Conservation (phyloP, 2,113 vertebrate species). For the Tylochromis polylepis region DNA sequence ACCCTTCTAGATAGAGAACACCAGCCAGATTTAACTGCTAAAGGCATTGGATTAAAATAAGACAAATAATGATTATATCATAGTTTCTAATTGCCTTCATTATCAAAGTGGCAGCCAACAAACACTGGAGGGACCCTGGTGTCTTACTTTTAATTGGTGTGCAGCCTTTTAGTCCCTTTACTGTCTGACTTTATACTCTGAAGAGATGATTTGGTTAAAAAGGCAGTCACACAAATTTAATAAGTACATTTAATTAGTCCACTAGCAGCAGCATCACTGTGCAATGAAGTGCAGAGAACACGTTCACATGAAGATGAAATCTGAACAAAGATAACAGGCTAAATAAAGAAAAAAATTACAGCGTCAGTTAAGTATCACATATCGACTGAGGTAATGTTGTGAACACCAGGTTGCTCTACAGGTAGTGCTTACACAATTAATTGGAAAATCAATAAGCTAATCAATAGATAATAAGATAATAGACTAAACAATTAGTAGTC, state of each 20-base stretch:
- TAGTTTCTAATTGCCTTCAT: background rate
- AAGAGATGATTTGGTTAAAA: background rate
- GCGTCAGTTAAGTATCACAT: too few species aligned
- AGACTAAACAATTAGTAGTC: background rate
- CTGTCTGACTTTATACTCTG: background rate
- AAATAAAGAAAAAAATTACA: background rate
- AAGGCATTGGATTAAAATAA: background rate
- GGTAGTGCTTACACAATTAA: background rate
- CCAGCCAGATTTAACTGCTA: background rate
- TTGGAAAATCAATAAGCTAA: background rate
- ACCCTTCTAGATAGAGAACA: background rate
- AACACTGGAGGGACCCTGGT: background rate
- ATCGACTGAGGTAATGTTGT: background rate
- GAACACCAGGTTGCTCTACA: background rate
- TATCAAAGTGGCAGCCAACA: background rate
- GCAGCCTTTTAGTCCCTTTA: background rate
- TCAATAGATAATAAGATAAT: background rate
- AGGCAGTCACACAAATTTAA: background rate
- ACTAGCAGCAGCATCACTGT: background rate
- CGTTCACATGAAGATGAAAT: background rate
- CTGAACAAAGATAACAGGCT: background rate
- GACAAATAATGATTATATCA: background rate
- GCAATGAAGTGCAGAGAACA: background rate
- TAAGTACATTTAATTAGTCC: background rate
- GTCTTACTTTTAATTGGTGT: background rate